Evolutionary conservation across 2,888 invertebrate genomes (phyloP).

Genomic region (Pseudococcus viburni): DNA sequence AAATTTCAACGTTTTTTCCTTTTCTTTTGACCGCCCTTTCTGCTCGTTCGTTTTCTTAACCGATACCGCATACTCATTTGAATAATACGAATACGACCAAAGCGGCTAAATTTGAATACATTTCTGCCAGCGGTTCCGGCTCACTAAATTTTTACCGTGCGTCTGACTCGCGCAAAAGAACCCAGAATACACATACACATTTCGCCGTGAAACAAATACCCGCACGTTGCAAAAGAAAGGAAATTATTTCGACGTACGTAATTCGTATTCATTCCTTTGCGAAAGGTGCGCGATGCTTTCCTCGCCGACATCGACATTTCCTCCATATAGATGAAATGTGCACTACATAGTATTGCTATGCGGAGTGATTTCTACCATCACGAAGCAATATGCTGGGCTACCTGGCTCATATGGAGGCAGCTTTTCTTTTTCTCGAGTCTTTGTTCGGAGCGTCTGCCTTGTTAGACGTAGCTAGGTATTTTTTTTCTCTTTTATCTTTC

Average conservation of each 20-base stretch:
- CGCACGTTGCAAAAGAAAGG: conserved; percentile 14
- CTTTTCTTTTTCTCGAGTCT: not conserved
- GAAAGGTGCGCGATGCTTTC: conserved; percentile 7
- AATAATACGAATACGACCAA: conserved; percentile 39
- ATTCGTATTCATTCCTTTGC: conserved; percentile 54
- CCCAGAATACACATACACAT: not conserved
- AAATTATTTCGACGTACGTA: conserved; percentile 57
- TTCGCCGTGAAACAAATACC: conserved; percentile 45
- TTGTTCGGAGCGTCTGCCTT: not conserved
- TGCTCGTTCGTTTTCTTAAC: not conserved
- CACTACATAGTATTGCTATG: not conserved
- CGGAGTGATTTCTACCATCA: not conserved
- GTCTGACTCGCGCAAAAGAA: not conserved
- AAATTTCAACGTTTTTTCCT: conserved; percentile 17
- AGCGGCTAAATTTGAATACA: conserved; percentile 51
- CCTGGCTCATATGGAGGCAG: not conserved
- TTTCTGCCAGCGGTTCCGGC: conserved; percentile 50
- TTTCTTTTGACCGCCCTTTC: not conserved
- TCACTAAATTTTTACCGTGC: conserved; percentile 43
- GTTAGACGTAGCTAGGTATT: not conserved
- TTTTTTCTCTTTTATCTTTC: not conserved
- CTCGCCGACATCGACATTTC: not conserved
- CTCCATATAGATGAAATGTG: conserved; percentile 1
- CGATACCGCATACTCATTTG: conserved; percentile 47
- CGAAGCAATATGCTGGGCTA: not conserved